phyloP scores from a whole-genome alignment of 2,888 invertebrate genomes.

The Seladonia tumulorum region DNA sequence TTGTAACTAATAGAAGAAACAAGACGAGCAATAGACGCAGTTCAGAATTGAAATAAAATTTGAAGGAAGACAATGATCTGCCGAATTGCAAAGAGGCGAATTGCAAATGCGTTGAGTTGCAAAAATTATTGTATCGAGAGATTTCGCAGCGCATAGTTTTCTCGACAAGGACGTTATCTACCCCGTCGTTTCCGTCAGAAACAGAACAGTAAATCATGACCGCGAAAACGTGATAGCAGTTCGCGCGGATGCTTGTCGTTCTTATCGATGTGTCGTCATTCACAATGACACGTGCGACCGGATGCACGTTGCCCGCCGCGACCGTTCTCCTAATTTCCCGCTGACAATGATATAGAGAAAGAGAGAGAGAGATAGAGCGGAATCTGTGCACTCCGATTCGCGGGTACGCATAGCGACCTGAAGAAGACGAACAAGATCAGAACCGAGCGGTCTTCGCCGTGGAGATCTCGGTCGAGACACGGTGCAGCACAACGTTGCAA shows the following conservation, averaged over 20 bases:
- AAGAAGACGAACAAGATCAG: not conserved
- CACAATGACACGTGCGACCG: slow-evolving; percentile 16
- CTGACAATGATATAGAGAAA: not conserved
- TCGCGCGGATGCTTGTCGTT: not conserved
- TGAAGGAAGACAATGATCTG: too few relatives aligned
- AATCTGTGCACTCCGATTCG: not conserved
- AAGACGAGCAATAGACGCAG: too few relatives aligned
- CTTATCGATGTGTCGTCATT: slow-evolving; percentile 22
- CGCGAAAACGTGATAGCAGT: not conserved
- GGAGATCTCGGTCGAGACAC: not conserved
- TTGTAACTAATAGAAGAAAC: too few relatives aligned
- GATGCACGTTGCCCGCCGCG: slow-evolving; percentile 5
- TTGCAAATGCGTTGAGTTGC: not conserved
- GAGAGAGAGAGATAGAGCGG: not conserved
- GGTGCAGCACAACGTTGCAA: not conserved
- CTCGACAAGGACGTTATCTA: not conserved
- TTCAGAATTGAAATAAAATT: not conserved
- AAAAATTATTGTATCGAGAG: not conserved
- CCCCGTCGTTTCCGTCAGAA: not conserved
- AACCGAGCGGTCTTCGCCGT: not conserved
- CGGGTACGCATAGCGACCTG: not conserved
- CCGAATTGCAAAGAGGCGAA: not conserved
- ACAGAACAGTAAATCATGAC: slow-evolving; percentile 1
- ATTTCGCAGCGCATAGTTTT: not conserved
- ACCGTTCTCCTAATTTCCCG: slow-evolving; percentile 35